Base-by-base conservation (phyloP, 1,140 invertebrate species). In the Brachionus plicatilis region DNA sequence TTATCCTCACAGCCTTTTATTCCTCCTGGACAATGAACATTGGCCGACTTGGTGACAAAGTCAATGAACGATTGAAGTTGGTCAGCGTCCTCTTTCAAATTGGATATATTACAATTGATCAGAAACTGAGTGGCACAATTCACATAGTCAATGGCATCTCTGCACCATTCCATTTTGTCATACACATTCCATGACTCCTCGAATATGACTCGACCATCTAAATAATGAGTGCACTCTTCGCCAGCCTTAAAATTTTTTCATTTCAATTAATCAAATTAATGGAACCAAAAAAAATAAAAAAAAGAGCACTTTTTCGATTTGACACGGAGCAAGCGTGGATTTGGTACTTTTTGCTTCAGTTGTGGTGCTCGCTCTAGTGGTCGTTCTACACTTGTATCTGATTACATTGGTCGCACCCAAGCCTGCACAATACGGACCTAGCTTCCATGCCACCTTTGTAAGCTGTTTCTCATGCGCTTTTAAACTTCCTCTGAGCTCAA, bases 151-250 rank as follows among this genome's bases (percentile, higher is more conserved):
- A 72, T 50, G 6, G 50, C 20, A 43, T 84, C 68, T 37, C 37
- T 29, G 24, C 83, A 84, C 83, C 83, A 84, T 75, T 84, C 43
- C 66, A 84, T 84, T 84, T 84, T 84, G n/a, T 72, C 83, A 75
- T 72, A 75, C 1, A 60, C 43, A 56, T 53, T 75, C 83, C 83
- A 84, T 20, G 27, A 66, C 43, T 43, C 60, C 24, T 84, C 68
- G 33, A 76, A 84, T 27, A 60, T 12, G 14, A 75, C 27, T 20
- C 83, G n/a, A 3, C 68, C 83, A 75, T 60, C 45, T 78, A 84
- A 75, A 68, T 66, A 68, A 47, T 53, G 45, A 24, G 24, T 75
- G 43, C 83, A 84, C 43, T 53, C 45, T 60, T 56, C 47, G 12
- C 70, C 83, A 65, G 70, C 70, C 83, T 84, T 76, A 37, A 11